Evolutionary conservation across 2,113 vertebrate genomes (phyloP).

Genomic region (Bettongia penicillata): DNA sequence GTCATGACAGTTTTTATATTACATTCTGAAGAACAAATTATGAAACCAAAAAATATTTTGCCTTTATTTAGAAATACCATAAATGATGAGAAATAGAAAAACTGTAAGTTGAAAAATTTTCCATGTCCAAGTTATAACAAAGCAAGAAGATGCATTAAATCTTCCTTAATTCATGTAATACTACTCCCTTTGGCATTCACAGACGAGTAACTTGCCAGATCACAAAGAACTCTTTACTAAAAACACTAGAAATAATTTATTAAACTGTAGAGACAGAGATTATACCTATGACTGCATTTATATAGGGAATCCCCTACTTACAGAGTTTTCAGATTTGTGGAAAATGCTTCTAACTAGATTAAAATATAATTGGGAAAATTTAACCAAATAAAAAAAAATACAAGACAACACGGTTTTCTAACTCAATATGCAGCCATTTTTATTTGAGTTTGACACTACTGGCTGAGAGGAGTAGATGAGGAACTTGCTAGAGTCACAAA

Average conservation of each 20-base stretch:
- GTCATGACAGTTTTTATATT: neutral
- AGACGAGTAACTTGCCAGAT: neutral
- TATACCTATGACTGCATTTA: neutral
- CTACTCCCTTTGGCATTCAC: neutral
- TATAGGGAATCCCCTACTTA: neutral
- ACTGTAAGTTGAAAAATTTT: neutral
- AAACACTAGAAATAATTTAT: neutral
- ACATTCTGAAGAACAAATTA: neutral
- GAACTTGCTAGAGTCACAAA: neutral
- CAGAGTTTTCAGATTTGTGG: neutral
- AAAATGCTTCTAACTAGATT: neutral
- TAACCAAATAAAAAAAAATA: neutral
- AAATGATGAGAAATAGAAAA: neutral
- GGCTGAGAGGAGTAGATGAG: neutral
- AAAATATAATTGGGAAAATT: neutral
- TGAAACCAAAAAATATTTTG: neutral
- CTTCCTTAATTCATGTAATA: neutral
- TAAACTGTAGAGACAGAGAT: neutral
- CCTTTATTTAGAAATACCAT: neutral
- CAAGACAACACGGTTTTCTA: neutral
- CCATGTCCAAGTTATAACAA: neutral
- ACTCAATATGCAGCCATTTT: neutral
- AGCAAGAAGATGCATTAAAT: neutral
- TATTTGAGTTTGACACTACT: neutral
- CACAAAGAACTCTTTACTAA: neutral